Base-by-base conservation (phyloP, 2,888 invertebrate genomes). In the Sesia bembeciformis region DNA sequence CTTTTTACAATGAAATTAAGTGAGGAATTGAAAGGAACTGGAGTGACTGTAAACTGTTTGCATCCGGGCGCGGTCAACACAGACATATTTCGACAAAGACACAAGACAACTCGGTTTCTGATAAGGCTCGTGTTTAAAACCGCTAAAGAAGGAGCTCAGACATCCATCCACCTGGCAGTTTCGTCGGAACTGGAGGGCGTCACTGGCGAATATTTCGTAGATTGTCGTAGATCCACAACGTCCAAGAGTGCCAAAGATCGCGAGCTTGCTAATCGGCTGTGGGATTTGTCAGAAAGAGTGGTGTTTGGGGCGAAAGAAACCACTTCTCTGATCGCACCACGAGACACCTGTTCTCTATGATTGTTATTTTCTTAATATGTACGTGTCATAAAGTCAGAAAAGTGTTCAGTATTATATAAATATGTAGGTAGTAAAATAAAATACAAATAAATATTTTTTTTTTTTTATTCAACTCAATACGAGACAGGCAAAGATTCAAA, bases 21-120 rank as follows among this genome's bases (percentile, higher is more conserved):
- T 54, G 88, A 92, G 77, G 88, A 91, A 0, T 68, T 95, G 67
- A 80, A 84, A 61, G 78, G 92, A 1, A 84, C 92, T 4, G 92
- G 92, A 7, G 92, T 96, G 0, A 94, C 94, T 0, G 95, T 91
- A 0, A 96, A 96, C 72, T 94, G 93, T 63, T 80, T 96, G 53
- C 96, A 96, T 81, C 96, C 96, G 0, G 96, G 96, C 38, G 91
- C 94, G 78, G 93, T 95, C 51, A 92, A 92, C 73, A 93, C 93
- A 0, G 94, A 94, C 38, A 94, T 95, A 53, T 95, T 95, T 92
- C 90, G 94, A 53, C 92, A 92, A 64, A 90, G 93, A 1, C 92
- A 93, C 1, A 85, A 87, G 56, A 90, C 93, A 0, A 63, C 93
- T 60, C 86, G 85, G 66, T 70, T 92, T 4, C 78, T 94, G 39